A percentile compares a stretch with the other conserved stretches of the same genome.
Conservation (phyloP, 2,113 vertebrate genomes). For the Ammospiza nelsoni region DNA sequence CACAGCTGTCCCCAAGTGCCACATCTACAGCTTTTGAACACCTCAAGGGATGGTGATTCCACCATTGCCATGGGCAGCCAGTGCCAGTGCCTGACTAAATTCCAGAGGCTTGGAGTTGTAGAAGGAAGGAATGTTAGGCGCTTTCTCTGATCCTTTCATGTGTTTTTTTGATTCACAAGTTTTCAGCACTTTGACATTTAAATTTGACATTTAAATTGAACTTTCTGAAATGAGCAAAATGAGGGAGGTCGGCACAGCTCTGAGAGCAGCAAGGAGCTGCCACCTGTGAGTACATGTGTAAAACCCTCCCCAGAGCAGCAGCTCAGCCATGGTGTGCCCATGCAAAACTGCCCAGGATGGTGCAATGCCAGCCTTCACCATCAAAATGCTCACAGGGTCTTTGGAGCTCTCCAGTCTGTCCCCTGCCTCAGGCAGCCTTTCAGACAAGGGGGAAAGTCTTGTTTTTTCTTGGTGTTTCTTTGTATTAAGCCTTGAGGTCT, state of each 20-base stretch:
- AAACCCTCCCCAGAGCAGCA: neutral
- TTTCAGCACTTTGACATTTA: neutral
- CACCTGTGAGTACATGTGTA: accelerated
- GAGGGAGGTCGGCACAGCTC: neutral
- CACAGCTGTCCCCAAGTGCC: neutral
- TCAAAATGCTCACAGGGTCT: neutral
- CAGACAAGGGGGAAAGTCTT: neutral
- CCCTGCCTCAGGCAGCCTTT: neutral
- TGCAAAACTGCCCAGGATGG: accelerated
- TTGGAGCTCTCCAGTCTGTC: neutral
- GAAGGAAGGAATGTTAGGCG: accelerated
- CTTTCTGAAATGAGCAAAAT: neutral
- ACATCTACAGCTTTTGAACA: neutral
- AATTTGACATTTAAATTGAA: neutral
- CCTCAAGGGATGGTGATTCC: neutral
- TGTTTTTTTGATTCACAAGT: neutral
- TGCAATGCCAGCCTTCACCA: too few species aligned
- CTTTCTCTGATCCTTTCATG: neutral
- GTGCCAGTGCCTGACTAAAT: neutral
- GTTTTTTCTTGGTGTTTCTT: neutral
- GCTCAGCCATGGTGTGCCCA: accelerated
- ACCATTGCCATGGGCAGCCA: neutral
- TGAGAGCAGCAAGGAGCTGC: accelerated
- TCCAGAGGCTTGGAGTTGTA: neutral
- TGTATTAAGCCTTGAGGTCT: neutral